Evolutionary conservation across 2,888 invertebrate genomes (phyloP).

Genomic region (Heliconius ismenius): DNA sequence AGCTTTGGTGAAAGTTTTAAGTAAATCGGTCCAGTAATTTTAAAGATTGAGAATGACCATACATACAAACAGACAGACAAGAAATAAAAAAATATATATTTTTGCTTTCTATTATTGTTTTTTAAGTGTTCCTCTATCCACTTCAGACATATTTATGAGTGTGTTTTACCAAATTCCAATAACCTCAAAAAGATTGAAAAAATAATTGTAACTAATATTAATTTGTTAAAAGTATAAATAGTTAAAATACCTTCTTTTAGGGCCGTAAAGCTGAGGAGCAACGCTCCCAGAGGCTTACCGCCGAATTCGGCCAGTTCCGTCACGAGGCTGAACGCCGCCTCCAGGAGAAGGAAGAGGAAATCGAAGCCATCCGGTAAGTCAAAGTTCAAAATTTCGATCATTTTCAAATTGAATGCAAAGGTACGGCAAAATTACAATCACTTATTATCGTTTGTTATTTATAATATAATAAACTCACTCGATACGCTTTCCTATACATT

Average conservation of each 20-base stretch:
- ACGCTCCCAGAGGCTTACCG: slow-evolving; percentile 94
- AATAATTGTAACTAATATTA: slow-evolving; percentile 16
- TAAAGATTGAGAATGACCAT: too few relatives aligned
- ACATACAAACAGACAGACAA: too few relatives aligned
- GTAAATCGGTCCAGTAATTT: too few relatives aligned
- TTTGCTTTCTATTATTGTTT: too few relatives aligned
- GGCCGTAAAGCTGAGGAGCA: slow-evolving; percentile 98
- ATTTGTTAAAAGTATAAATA: not conserved
- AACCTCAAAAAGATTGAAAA: too few relatives aligned
- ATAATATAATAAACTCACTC: not conserved
- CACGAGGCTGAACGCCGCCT: slow-evolving; percentile 98
- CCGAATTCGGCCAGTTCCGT: slow-evolving; percentile 96
- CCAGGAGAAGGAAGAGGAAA: slow-evolving; percentile 99
- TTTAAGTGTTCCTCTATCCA: too few relatives aligned
- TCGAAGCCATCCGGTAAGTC: slow-evolving; percentile 96
- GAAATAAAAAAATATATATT: too few relatives aligned
- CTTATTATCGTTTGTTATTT: not conserved
- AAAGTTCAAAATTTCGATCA: too few relatives aligned
- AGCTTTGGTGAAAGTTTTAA: too few relatives aligned
- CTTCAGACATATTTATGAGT: too few relatives aligned
- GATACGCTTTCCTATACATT: not conserved
- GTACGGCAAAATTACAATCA: not conserved
- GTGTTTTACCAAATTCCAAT: too few relatives aligned
- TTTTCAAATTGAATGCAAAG: too few relatives aligned
- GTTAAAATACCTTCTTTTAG: slow-evolving; percentile 67